These are phyloP conservation scores for Acanthaster planci DNA, from an alignment of 35 echinoderm and acorn worm genomes.

Conservation along the genomic window DNA sequence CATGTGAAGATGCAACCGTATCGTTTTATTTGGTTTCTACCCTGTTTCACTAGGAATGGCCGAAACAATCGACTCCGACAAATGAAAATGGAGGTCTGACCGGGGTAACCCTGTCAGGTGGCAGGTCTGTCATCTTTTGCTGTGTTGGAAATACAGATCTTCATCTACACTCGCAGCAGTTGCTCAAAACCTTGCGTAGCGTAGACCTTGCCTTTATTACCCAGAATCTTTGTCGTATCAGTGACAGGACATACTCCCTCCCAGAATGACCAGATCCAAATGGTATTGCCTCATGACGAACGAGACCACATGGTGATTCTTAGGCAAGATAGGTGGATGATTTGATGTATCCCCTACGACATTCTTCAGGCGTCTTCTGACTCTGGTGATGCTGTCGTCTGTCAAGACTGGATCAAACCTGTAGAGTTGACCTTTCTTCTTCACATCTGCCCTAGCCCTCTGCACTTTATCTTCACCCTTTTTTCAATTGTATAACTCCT, in stretches of 20 bases:
- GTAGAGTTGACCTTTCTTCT: too few species aligned
- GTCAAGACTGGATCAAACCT: too few species aligned
- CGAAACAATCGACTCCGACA: constrained; percentile 56
- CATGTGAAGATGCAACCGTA: constrained; percentile 65
- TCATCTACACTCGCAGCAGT: constrained; percentile 32
- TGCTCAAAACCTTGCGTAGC: too few species aligned
- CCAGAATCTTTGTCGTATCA: constrained; percentile 10
- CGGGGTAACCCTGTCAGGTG: constrained; percentile 58
- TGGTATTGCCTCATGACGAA: too few species aligned
- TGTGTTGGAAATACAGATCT: background rate
- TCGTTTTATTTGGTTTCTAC: constrained; percentile 38
- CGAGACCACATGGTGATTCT: too few species aligned
- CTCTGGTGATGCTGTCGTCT: too few species aligned
- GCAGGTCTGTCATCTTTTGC: constrained; percentile 60
- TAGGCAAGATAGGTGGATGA: too few species aligned
- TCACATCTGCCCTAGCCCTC: too few species aligned
- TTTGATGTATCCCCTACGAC: too few species aligned
- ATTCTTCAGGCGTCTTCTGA: too few species aligned
- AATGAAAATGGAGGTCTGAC: constrained; percentile 55
- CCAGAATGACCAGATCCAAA: constrained; percentile 59
- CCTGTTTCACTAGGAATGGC: constrained; percentile 46
- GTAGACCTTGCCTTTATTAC: constrained; percentile 25
- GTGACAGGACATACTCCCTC: constrained; percentile 43
- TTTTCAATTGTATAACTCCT: too few species aligned
- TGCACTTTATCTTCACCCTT: too few species aligned